Evolutionary conservation across 1,140 invertebrate genomes (phyloP).

Genomic region (Hycleus phaleratus): DNA sequence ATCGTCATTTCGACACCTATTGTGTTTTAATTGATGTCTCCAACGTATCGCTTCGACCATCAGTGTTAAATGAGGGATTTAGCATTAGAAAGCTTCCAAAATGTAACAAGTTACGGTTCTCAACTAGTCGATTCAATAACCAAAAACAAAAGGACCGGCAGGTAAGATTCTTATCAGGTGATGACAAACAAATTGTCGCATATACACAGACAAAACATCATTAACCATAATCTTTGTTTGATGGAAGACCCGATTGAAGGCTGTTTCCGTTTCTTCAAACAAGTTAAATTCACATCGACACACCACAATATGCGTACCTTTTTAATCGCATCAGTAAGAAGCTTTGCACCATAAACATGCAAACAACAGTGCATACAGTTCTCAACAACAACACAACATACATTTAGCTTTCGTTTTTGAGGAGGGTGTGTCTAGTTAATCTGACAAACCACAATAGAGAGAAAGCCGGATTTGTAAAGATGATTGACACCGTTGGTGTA

Average conservation of each 20-base stretch:
- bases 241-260: too few species aligned
- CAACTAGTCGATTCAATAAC: too few species aligned
- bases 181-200: too few species aligned
- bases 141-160: too few species aligned
- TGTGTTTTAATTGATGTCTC: slow-evolving; percentile 13
- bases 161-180: too few species aligned
- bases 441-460: slow-evolving; percentile 28
- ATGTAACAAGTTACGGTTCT: slow-evolving; percentile 6
- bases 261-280: too few species aligned
- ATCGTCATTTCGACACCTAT: slow-evolving; percentile 8
- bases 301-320: slow-evolving; percentile 7
- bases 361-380: slow-evolving; percentile 18
- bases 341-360: slow-evolving; percentile 17
- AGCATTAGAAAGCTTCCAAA: slow-evolving; percentile 7
- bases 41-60: slow-evolving; percentile 5
- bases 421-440: slow-evolving; percentile 26
- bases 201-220: too few species aligned
- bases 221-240: too few species aligned
- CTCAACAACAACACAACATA: too few species aligned
- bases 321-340: slow-evolving; percentile 22
- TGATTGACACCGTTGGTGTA: slow-evolving; percentile 25
- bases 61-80: slow-evolving; percentile 5
- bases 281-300: too few species aligned
- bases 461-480: slow-evolving; percentile 25
- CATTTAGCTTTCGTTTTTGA: neutral